Conservation (phyloP, 1,140 invertebrate species). For the Drosophila bocqueti region DNA sequence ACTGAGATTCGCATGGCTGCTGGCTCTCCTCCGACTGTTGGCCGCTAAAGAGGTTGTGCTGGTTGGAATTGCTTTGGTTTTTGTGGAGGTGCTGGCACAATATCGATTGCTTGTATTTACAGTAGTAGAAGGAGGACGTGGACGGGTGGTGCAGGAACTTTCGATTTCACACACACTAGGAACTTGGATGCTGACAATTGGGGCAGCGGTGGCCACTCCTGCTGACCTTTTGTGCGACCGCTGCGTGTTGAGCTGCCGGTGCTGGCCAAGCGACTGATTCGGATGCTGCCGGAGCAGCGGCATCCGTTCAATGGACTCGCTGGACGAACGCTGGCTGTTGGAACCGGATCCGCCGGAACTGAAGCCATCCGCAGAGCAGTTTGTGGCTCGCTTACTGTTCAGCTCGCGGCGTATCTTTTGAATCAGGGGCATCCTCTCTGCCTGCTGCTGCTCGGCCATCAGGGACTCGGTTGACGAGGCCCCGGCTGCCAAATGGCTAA, state of each 20-base stretch:
- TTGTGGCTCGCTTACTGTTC: slow-evolving; percentile 75
- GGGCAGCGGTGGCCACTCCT: slow-evolving; percentile 36
- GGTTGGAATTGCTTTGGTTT: slow-evolving; percentile 53
- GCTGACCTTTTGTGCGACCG: slow-evolving; percentile 80
- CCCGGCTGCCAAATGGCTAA: slow-evolving; percentile 61
- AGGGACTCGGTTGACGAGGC: slow-evolving; percentile 68
- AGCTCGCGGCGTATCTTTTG: slow-evolving; percentile 78
- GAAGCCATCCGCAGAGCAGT: slow-evolving; percentile 59
- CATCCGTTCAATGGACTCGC: slow-evolving; percentile 79
- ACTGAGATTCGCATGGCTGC: slow-evolving; percentile 72
- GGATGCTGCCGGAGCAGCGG: slow-evolving; percentile 65
- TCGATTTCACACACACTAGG: slow-evolving; percentile 77
- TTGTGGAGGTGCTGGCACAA: slow-evolving; percentile 69
- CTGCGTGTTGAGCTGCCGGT: slow-evolving; percentile 70
- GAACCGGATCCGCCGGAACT: slow-evolving; percentile 74
- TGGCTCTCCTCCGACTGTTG: slow-evolving; percentile 30
- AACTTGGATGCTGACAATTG: slow-evolving; percentile 74
- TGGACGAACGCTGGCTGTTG: slow-evolving; percentile 79
- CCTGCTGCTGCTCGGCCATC: slow-evolving; percentile 53
- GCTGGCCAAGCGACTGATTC: slow-evolving; percentile 43
- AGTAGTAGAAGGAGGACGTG: slow-evolving; percentile 62
- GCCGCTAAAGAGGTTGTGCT: slow-evolving; percentile 41
- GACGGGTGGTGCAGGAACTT: slow-evolving; percentile 76
- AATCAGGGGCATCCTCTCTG: slow-evolving; percentile 70
- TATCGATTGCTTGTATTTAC: slow-evolving; percentile 80